phyloP scores from a whole-genome alignment of 2,888 invertebrate genomes.

The Graphium colonna region DNA sequence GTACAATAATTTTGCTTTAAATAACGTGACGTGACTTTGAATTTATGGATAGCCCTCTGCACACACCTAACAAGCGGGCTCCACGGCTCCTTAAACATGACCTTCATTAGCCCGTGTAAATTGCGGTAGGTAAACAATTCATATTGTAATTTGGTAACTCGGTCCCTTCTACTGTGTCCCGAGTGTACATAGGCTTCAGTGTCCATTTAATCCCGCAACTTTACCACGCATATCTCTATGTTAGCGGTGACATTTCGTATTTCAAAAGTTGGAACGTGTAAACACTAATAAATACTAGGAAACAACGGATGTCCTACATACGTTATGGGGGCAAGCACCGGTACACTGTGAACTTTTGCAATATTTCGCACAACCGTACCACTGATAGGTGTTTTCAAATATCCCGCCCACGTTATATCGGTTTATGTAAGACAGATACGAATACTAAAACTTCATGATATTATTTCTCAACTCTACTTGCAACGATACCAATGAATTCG shows the following conservation, averaged over 20 bases:
- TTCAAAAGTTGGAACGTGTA: neutral
- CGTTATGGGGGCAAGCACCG: neutral
- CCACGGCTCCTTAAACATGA: neutral
- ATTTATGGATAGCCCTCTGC: too few species aligned
- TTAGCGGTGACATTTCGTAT: too few species aligned
- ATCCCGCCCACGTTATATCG: too few species aligned
- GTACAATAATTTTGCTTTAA: too few species aligned
- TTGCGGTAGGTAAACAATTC: slow-evolving; percentile 1
- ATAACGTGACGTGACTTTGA: too few species aligned
- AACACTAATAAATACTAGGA: neutral
- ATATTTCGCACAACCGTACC: slow-evolving; percentile 3
- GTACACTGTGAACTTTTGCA: slow-evolving; percentile 3
- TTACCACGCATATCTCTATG: neutral
- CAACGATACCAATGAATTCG: too few species aligned
- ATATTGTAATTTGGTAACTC: neutral
- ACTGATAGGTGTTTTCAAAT: too few species aligned
- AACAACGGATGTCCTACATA: neutral
- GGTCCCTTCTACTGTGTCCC: neutral
- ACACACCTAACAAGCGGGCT: neutral
- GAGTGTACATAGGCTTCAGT: neutral
- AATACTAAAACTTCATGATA: too few species aligned
- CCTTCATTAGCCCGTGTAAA: neutral
- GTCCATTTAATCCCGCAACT: slow-evolving; percentile 1
- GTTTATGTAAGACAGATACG: too few species aligned
- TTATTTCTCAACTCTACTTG: too few species aligned